These are phyloP conservation scores for Oligia fasciuncula DNA, from an alignment of 2,888 invertebrate genomes.

Conservation along the genomic window DNA sequence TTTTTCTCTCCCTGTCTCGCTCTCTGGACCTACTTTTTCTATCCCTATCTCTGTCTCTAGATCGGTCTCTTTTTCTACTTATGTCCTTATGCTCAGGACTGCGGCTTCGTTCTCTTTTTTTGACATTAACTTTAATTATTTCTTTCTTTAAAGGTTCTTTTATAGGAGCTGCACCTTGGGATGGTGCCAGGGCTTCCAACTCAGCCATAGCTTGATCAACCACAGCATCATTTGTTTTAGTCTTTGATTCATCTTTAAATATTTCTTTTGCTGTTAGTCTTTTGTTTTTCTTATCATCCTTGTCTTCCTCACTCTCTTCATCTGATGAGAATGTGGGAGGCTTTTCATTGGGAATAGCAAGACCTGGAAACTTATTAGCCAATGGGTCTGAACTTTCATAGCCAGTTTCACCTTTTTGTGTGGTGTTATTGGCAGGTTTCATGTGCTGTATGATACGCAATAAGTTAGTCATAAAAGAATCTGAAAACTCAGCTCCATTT, in stretches of 20 bases:
- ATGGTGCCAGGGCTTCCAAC: conserved; percentile 95
- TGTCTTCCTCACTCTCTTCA: conserved; percentile 81
- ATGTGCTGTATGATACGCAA: conserved; percentile 98
- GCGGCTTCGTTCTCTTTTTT: conserved; percentile 73
- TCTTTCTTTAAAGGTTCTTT: conserved; percentile 72
- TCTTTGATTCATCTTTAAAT: conserved; percentile 83
- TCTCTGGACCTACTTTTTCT: conserved; percentile 65
- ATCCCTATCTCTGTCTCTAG: conserved; percentile 70
- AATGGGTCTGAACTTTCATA: conserved; percentile 88
- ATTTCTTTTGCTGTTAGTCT: conserved; percentile 85
- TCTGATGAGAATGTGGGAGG: conserved; percentile 83
- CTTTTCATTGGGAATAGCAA: conserved; percentile 94
- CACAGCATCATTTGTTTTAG: conserved; percentile 82
- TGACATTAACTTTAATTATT: conserved; percentile 69
- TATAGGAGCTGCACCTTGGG: conserved; percentile 74
- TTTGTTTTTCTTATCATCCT: conserved; percentile 68
- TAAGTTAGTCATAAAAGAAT: conserved; percentile 98
- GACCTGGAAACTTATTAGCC: conserved; percentile 93
- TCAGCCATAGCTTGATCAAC: conserved; percentile 96
- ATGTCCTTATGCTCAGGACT: conserved; percentile 74
- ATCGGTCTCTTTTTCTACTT: conserved; percentile 74
- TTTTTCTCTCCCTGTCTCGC: conserved; percentile 67
- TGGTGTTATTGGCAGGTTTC: conserved; percentile 91
- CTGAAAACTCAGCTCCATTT: conserved; percentile 99
- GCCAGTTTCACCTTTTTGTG: conserved; percentile 68